Evolutionary conservation across 1,140 invertebrate genomes (phyloP), one percentile per base, ranked within the genome.

Genomic region (Glomeris maerens): DNA sequence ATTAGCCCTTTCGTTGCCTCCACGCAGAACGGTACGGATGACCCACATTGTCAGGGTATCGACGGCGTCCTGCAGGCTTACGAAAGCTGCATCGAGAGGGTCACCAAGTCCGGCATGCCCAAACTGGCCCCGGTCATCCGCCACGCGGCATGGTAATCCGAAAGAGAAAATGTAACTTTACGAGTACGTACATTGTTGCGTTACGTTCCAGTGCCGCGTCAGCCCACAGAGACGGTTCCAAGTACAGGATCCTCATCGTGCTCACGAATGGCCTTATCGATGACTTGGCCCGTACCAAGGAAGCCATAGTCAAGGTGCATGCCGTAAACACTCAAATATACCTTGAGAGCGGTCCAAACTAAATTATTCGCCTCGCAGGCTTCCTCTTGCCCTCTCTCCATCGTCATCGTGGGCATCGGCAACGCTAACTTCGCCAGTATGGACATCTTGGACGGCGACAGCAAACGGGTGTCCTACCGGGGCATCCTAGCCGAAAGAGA

Each of bases 261-360:
- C 66, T 81, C 5, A 81, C 79, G 2, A 79, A 81, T 66, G 79
- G 79, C 26, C 72, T 78, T 22, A 77, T 81, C 27, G 76, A 74
- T 10, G 79, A 81, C 59, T 77, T 81, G 71, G 67, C 69, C 14
- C 65, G 74, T 28, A 80, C 79, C 0, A 76, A 71, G 57, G 62
- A 73, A 52, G 76, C 47, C 4, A 48, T 48, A 48, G 59, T 48
- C 39, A 5, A 17, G 3, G 47, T 48, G 20, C 7, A 36, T 46
- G 13, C 31, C 10, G n/a, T n/a, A n/a, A n/a, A n/a, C n/a, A n/a
- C n/a, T n/a, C n/a, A n/a, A n/a, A n/a, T n/a, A n/a, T n/a, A n/a
- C n/a, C n/a, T n/a, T n/a, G n/a, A n/a, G n/a, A n/a, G n/a, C n/a
- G n/a, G n/a, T n/a, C n/a, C n/a, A n/a, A n/a, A n/a, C n/a, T n/a